Percentiles rank a stretch among this genome's conserved stretches.
phyloP scores from a whole-genome alignment of 2,797 vertebrate genomes.

The Melanotaenia maccullochi region DNA sequence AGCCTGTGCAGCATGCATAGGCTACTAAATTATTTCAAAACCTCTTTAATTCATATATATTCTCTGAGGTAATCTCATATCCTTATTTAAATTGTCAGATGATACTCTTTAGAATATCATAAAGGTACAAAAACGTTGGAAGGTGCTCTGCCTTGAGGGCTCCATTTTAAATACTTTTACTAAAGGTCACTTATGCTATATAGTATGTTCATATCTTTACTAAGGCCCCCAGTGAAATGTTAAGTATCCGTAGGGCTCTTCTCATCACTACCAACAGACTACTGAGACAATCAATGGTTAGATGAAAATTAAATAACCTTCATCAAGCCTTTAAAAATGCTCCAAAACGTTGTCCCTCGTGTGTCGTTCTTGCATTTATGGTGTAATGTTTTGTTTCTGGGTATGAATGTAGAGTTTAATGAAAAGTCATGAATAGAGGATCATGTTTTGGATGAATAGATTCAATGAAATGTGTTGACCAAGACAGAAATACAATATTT shows the following conservation, averaged over 20 bases:
- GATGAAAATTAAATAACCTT: not conserved
- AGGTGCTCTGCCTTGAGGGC: not conserved
- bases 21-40: not conserved
- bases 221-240: not conserved
- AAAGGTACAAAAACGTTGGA: not conserved
- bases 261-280: not conserved
- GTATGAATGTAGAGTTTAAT: not conserved
- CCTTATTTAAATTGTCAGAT: not conserved
- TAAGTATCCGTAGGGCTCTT: not conserved
- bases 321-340: not conserved
- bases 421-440: not conserved
- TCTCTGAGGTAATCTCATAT: not conserved
- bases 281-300: constrained; percentile 8
- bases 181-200: not conserved
- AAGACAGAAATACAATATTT: not conserved
- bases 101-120: not conserved
- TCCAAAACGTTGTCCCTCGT: not conserved
- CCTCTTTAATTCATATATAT: not conserved
- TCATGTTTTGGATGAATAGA: not conserved
- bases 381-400: not conserved
- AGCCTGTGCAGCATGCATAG: not conserved
- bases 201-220: not conserved
- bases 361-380: not conserved
- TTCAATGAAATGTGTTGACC: not conserved
- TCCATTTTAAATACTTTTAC: constrained; percentile 5